Base-by-base conservation (phyloP, 2,797 vertebrate genomes). In the Dendrocincla tyrannina region DNA sequence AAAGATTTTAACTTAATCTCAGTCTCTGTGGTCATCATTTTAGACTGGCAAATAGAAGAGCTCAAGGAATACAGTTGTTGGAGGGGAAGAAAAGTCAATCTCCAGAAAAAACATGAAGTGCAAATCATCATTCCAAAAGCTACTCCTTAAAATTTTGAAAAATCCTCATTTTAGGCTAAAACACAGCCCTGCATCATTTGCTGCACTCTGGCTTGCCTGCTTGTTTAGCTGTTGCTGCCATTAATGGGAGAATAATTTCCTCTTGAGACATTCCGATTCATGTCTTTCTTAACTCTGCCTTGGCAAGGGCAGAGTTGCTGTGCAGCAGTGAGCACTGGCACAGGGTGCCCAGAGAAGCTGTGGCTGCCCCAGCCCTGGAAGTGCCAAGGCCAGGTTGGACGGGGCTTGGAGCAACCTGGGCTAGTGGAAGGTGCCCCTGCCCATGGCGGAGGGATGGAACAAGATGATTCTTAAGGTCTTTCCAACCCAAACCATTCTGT, bases 201-300 rank as follows among this genome's bases (percentile, higher is more conserved):
- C 64, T 91, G n/a, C 18, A 20, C 92, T 74, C 70, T 67, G n/a
- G 92, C 68, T 86, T 80, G 76, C 77, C 41, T 77, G 50, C 77
- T 96, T 96, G 42, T 90, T 94, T 96, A 95, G 96, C 87, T 95
- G 52, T 85, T 95, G 90, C 89, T 94, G 93, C 80, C 68, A 8
- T 94, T 97, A 92, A 89, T 8, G 44, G 76, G 85, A 93, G 93
- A 93, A 94, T 95, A 94, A 95, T 97, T 97, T 93, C 89, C 41
- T 95, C 97, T 89, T 37, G 5, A 85, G 91, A 85, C 32, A 75
- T 41, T 47, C 90, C 93, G 91, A 94, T 97, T 97, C 77, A 64
- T 93, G 84, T 58, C 91, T 95, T 90, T 64, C 79, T 97, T 92
- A 96, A 94, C 89, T 97, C 91, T 16, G 33, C 94, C 67, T 93